phyloP scores from a whole-genome alignment of 2,113 vertebrate species.

The Hippocampus comes region DNA sequence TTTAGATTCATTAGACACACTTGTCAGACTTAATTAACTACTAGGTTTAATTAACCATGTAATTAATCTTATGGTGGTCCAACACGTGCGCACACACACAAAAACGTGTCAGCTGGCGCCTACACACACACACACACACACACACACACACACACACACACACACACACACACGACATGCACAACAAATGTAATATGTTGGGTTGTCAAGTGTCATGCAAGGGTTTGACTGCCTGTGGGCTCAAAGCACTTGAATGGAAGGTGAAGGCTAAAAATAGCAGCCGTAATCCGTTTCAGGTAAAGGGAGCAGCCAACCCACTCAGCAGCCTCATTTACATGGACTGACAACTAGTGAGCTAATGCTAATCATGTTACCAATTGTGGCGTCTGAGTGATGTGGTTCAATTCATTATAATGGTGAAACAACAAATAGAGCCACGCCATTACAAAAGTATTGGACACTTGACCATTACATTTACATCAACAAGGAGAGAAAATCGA shows the following conservation, averaged over 20 bases:
- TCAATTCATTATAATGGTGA: not conserved
- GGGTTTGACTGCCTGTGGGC: conserved; percentile 51
- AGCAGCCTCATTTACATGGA: conserved; percentile 15
- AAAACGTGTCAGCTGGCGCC: conserved; percentile 11
- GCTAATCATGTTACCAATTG: not conserved
- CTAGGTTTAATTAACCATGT: conserved; percentile 77
- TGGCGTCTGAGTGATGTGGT: not conserved
- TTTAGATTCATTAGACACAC: conserved; percentile 78
- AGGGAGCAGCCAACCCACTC: conserved; percentile 28
- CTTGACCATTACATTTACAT: too few relatives aligned
- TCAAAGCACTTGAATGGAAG: conserved; percentile 46
- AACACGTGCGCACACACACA: conserved; percentile 43
- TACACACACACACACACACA: conserved; percentile 20
- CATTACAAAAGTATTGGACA: too few relatives aligned
- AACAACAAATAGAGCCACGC: not conserved
- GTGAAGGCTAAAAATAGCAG: conserved; percentile 46
- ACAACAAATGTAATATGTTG: conserved; percentile 67
- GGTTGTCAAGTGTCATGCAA: conserved; percentile 60
- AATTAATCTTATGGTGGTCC: conserved; percentile 77
- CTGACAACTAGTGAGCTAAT: not conserved
- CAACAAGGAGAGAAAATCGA: too few relatives aligned
- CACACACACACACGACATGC: conserved; percentile 39
- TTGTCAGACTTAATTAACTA: conserved; percentile 79
- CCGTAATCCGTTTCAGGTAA: conserved; percentile 51
- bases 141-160: conserved; percentile 39